Percentiles rank a stretch among this genome's conserved stretches.
Evolutionary conservation across 2,797 vertebrate species (phyloP).

Genomic region (Poecilia wingei): DNA sequence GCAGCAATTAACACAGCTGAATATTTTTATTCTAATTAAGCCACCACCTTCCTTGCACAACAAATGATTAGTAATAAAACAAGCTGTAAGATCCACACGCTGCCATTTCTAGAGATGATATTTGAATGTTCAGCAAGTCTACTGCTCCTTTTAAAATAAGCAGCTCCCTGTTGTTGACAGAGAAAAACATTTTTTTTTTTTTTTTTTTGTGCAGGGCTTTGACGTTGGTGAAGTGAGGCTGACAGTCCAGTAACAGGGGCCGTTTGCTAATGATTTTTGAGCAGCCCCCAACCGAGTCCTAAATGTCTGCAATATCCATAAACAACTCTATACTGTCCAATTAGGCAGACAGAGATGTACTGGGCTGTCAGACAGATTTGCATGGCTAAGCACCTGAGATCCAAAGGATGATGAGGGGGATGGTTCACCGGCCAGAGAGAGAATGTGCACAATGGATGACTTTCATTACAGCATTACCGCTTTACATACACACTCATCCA

Average conservation of each 20-base stretch:
- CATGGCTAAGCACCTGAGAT: conserved; percentile 97
- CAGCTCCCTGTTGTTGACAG: conserved; percentile 71
- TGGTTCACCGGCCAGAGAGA: conserved; percentile 84
- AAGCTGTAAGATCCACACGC: conserved; percentile 56
- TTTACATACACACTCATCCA: conserved; percentile 91
- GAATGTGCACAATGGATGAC: conserved; percentile 91
- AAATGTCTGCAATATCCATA: conserved; percentile 98
- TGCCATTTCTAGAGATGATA: conserved; percentile 56
- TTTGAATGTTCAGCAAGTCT: conserved; percentile 72
- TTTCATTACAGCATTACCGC: conserved; percentile 95
- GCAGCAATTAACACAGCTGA: conserved; percentile 54
- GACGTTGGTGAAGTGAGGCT: conserved; percentile 83
- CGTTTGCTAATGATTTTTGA: conserved; percentile 97
- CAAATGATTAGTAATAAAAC: conserved; percentile 63
- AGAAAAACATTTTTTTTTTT: conserved; percentile 75
- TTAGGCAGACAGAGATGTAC: conserved; percentile 98
- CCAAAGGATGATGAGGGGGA: conserved; percentile 91
- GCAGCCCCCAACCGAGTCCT: conserved; percentile 95
- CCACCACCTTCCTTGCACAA: conserved; percentile 57
- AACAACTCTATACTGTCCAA: conserved; percentile 99
- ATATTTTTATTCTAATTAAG: conserved; percentile 65
- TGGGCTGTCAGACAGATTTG: conserved; percentile 97
- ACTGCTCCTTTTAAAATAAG: conserved; percentile 62
- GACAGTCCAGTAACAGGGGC: conserved; percentile 92
- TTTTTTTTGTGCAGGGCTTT: conserved; percentile 60